Evolutionary conservation across 2,888 invertebrate species (phyloP).

Genomic region (Drosophila maculinotata): DNA sequence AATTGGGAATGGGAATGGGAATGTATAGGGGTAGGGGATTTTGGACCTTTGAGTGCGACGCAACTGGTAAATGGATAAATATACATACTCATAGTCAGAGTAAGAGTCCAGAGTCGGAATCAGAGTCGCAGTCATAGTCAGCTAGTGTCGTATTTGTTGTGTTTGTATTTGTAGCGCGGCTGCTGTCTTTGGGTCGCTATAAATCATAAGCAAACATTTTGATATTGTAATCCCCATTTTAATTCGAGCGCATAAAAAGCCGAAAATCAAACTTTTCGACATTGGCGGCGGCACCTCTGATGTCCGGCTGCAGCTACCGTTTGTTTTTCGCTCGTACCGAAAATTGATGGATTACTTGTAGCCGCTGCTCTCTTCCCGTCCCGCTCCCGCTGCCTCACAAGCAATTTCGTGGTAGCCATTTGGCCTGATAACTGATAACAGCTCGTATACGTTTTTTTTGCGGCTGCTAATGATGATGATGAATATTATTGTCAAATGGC

Average conservation of each 20-base stretch:
- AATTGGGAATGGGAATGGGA: background rate
- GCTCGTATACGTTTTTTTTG: slow-evolving; percentile 25
- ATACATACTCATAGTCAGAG: slow-evolving; percentile 12
- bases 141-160: slow-evolving; percentile 22
- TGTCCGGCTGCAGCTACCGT: slow-evolving; percentile 69
- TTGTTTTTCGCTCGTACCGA: slow-evolving; percentile 68
- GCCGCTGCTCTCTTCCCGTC: slow-evolving; percentile 25
- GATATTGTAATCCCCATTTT: slow-evolving; percentile 82
- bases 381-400: slow-evolving; percentile 13
- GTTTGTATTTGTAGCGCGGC: slow-evolving; percentile 33
- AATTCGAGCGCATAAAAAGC: slow-evolving; percentile 82
- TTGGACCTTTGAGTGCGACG: slow-evolving; percentile 29
- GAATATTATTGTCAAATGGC: slow-evolving; percentile 47
- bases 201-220: slow-evolving; percentile 83
- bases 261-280: slow-evolving; percentile 83
- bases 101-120: slow-evolving; percentile 17
- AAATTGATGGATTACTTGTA: slow-evolving; percentile 77
- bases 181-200: slow-evolving; percentile 69
- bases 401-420: slow-evolving; percentile 53
- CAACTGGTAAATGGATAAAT: slow-evolving; percentile 18
- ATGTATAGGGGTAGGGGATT: slow-evolving; percentile 8
- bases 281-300: slow-evolving; percentile 78
- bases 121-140: slow-evolving; percentile 20
- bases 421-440: slow-evolving; percentile 54
- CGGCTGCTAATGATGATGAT: slow-evolving; percentile 55